Percentiles rank a stretch among this genome's conserved stretches.
Evolutionary conservation across 2,113 vertebrate species (phyloP).

Genomic region (Trachemys scripta): DNA sequence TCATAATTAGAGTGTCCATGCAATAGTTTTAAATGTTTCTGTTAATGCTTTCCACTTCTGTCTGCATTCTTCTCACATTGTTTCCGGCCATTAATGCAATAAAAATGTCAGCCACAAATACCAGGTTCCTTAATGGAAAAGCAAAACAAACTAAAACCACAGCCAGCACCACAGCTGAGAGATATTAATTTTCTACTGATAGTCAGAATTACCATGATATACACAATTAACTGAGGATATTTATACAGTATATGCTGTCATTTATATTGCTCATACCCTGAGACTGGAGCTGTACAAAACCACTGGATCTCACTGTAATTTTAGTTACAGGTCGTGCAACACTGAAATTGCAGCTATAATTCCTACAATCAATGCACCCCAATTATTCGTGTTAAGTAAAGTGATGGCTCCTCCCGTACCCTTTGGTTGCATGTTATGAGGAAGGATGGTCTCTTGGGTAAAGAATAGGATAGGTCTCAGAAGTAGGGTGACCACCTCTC

Average conservation of each 20-base stretch:
- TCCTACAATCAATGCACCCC: not conserved
- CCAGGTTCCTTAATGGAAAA: conserved; percentile 75
- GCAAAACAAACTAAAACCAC: conserved; percentile 74
- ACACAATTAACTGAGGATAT: conserved; percentile 51
- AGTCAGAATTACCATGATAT: conserved; percentile 45
- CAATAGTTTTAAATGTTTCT: conserved; percentile 56
- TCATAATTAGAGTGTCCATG: conserved; percentile 54
- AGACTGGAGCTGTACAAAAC: not conserved
- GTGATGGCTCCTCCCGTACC: not conserved
- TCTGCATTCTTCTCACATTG: conserved; percentile 76
- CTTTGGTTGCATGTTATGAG: not conserved
- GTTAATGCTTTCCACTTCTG: conserved; percentile 72
- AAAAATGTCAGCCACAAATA: conserved; percentile 77
- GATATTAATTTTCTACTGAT: conserved; percentile 64
- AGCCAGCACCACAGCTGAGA: conserved; percentile 65
- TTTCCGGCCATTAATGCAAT: conserved; percentile 75
- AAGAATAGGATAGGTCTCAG: not conserved
- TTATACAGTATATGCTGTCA: conserved; percentile 1
- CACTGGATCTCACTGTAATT: not conserved
- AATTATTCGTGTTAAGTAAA: not conserved
- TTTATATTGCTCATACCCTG: not conserved
- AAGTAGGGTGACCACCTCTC: not conserved
- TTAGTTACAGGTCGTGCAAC: not conserved
- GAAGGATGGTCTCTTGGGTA: not conserved
- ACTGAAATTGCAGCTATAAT: not conserved